Conservation (phyloP, 2,797 vertebrate genomes). For the Pogoniulus pusillus region DNA sequence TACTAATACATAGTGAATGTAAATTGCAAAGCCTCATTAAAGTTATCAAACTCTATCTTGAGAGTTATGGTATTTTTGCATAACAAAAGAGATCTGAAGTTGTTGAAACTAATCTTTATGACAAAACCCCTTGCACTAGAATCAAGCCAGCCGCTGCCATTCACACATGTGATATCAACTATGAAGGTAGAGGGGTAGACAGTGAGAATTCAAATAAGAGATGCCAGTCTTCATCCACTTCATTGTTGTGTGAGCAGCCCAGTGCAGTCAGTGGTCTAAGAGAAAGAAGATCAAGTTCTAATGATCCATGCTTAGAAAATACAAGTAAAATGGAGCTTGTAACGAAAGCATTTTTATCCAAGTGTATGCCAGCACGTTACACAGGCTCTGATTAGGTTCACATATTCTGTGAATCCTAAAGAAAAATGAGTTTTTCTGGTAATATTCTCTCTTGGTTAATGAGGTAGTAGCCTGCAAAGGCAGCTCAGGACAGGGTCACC, state of each 20-base stretch:
- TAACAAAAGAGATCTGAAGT: not conserved
- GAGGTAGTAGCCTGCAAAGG: not conserved
- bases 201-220: not conserved
- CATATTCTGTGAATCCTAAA: not conserved
- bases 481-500: not conserved
- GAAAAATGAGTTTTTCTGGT: not conserved
- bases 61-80: not conserved
- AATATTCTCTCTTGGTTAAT: not conserved
- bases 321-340: not conserved
- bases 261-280: not conserved
- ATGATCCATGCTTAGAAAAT: not conserved
- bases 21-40: constrained; percentile 64
- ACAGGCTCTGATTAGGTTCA: not conserved
- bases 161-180: fast-evolving
- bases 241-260: not conserved
- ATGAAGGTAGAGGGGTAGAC: not conserved
- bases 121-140: not conserved
- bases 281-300: not conserved
- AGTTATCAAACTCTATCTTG: constrained; percentile 4
- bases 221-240: not conserved
- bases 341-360: not conserved
- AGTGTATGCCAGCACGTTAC: not conserved
- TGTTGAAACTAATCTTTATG: not conserved
- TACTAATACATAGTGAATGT: constrained; percentile 26
- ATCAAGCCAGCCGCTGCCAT: not conserved